Conservation (phyloP, 1,140 invertebrate genomes). For the Habropoda laboriosa region DNA sequence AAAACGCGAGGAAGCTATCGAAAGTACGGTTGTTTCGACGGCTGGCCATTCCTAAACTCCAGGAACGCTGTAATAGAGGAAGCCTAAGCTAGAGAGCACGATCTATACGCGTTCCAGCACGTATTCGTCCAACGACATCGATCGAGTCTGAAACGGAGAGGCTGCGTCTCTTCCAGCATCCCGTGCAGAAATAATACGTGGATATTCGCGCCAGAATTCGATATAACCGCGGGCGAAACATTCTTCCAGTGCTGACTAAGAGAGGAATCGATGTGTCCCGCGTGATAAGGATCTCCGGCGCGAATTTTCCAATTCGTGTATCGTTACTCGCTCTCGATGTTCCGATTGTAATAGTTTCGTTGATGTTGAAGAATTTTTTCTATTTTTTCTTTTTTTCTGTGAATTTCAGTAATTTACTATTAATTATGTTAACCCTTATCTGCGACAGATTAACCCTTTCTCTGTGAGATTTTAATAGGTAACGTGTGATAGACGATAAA, state of each 20-base stretch:
- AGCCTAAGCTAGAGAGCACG: not conserved
- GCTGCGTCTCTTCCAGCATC: slow-evolving; percentile 20
- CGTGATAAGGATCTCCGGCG: not conserved
- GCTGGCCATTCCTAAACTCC: slow-evolving; percentile 42
- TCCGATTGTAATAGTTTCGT: not conserved
- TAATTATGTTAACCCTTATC: no score
- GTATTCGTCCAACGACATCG: slow-evolving; percentile 45
- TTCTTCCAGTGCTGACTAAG: not conserved
- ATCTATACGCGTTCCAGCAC: not conserved
- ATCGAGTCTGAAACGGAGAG: slow-evolving; percentile 38
- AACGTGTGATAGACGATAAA: no score
- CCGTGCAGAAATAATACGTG: slow-evolving; percentile 39
- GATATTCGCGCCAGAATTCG: slow-evolving; percentile 14
- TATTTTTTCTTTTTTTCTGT: no score
- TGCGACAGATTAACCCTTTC: no score
- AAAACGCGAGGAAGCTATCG: slow-evolving; percentile 26
- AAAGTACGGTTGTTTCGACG: slow-evolving; percentile 23
- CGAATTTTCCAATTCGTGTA: not conserved
- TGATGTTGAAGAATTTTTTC: not conserved
- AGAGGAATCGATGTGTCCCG: not conserved
- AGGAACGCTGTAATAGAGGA: slow-evolving; percentile 40
- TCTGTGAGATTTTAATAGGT: no score
- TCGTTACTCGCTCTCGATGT: not conserved
- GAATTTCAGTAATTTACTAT: no score
- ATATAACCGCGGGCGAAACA: not conserved